Percentiles rank a stretch among this genome's conserved stretches.
These are phyloP conservation scores for Hypomecis atomaria DNA, from an alignment of 2,888 invertebrate genomes.

Conservation along the genomic window DNA sequence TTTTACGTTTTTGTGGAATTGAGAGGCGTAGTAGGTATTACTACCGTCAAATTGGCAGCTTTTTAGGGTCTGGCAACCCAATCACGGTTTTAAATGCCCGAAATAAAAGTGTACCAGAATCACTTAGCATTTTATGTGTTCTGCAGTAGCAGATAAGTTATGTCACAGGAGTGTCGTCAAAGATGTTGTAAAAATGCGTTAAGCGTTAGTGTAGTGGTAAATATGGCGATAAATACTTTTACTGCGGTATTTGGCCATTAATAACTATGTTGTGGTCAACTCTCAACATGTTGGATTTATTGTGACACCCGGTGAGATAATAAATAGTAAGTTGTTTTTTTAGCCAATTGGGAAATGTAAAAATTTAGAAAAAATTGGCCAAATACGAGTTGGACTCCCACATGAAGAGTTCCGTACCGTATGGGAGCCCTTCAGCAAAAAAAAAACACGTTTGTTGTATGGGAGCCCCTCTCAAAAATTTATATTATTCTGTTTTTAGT, in stretches of 20 bases:
- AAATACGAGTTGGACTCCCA: too few relatives aligned
- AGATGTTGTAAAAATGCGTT: slow-evolving; percentile 16
- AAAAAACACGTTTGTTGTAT: too few relatives aligned
- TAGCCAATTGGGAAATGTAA: too few relatives aligned
- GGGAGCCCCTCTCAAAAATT: too few relatives aligned
- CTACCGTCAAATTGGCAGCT: slow-evolving; percentile 31
- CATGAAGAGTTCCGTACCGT: too few relatives aligned
- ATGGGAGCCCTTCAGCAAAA: too few relatives aligned
- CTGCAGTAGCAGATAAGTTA: slow-evolving; percentile 50
- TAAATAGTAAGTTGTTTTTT: too few relatives aligned
- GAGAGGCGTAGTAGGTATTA: slow-evolving; percentile 36
- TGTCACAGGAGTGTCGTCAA: slow-evolving; percentile 19
- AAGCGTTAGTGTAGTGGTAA: slow-evolving; percentile 34
- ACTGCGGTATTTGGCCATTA: slow-evolving; percentile 29
- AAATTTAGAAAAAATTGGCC: too few relatives aligned
- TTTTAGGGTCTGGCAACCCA: slow-evolving; percentile 45
- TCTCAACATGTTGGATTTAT: slow-evolving; percentile 30
- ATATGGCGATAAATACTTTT: slow-evolving; percentile 40
- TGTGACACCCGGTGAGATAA: slow-evolving; percentile 32
- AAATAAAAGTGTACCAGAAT: slow-evolving; percentile 40
- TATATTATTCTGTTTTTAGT: too few relatives aligned
- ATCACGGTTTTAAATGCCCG: slow-evolving; percentile 45
- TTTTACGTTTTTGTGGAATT: slow-evolving; percentile 23
- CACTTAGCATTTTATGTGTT: slow-evolving; percentile 34
- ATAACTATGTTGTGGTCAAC: slow-evolving; percentile 34